A percentile compares a stretch with the other conserved stretches of the same genome.
phyloP scores from a whole-genome alignment of 1,140 invertebrate species.

The Dreissena polymorpha region DNA sequence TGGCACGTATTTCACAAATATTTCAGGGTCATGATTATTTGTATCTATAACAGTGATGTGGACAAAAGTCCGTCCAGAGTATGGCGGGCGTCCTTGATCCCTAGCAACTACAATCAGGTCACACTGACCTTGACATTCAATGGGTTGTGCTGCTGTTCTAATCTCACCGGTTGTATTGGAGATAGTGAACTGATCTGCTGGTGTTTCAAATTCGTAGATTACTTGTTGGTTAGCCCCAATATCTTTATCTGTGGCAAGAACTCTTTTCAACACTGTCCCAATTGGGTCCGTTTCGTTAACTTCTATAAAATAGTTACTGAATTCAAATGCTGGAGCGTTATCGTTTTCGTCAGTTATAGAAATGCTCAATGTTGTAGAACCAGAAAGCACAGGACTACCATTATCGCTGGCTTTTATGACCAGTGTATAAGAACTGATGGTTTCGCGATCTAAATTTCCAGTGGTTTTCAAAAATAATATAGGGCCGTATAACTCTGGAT shows the following conservation, averaged over 20 bases:
- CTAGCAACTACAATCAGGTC: conserved; percentile 96
- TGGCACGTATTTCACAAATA: conserved; percentile 91
- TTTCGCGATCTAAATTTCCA: conserved; percentile 93
- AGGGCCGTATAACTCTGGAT: conserved; percentile 54
- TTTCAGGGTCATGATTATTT: conserved; percentile 96
- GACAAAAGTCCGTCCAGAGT: conserved; percentile 96
- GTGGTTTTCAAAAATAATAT: conserved; percentile 80
- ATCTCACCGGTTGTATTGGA: conserved; percentile 73
- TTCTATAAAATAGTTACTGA: conserved; percentile 80
- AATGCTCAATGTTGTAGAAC: conserved; percentile 86
- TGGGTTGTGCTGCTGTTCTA: conserved; percentile 62
- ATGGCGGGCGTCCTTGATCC: conserved; percentile 93
- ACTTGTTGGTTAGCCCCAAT: conserved; percentile 73
- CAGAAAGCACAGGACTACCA: conserved; percentile 87
- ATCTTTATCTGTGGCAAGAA: conserved; percentile 70
- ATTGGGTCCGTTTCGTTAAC: conserved; percentile 67
- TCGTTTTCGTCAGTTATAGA: conserved; percentile 95
- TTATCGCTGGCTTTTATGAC: conserved; percentile 90
- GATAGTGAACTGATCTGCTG: conserved; percentile 71
- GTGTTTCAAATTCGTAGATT: conserved; percentile 86
- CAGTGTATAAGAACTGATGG: conserved; percentile 87
- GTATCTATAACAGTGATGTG: conserved; percentile 94
- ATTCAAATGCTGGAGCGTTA: conserved; percentile 95
- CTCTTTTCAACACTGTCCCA: conserved; percentile 66
- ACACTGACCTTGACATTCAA: conserved; percentile 81